These are phyloP conservation scores for Callyntrura guangdongensis DNA, from an alignment of 2,888 invertebrate genomes.

Conservation along the genomic window DNA sequence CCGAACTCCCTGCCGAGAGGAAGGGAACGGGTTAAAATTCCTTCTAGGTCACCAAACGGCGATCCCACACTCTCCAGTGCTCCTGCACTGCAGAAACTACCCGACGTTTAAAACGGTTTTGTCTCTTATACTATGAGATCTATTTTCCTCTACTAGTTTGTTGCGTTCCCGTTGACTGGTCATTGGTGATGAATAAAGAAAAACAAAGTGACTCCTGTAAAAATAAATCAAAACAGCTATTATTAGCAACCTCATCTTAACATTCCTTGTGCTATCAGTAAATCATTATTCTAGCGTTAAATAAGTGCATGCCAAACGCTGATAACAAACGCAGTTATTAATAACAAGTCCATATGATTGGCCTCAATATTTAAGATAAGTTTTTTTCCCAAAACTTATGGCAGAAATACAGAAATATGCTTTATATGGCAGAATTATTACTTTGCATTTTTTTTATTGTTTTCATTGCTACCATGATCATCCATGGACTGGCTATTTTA, in stretches of 20 bases:
- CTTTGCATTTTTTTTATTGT: too few relatives aligned
- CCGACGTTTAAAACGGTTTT: conserved; percentile 45
- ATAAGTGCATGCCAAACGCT: too few relatives aligned
- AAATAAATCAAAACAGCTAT: conserved; percentile 5
- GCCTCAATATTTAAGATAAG: too few relatives aligned
- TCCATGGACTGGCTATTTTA: too few relatives aligned
- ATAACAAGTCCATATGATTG: too few relatives aligned
- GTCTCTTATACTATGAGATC: conserved; percentile 35
- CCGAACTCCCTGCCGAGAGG: conserved; percentile 64
- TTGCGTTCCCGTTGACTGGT: conserved; percentile 73
- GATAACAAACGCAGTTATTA: too few relatives aligned
- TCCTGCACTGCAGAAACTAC: conserved; percentile 42
- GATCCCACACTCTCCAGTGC: background rate
- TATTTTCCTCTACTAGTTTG: conserved; percentile 51
- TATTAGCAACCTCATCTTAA: background rate
- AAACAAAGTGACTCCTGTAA: conserved; percentile 5
- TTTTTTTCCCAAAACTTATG: too few relatives aligned
- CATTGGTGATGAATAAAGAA: conserved; percentile 57
- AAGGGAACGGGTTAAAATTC: conserved; percentile 66
- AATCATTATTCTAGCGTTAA: background rate
- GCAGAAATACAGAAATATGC: too few relatives aligned
- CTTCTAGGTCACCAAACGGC: conserved; percentile 3
- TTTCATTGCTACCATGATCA: too few relatives aligned
- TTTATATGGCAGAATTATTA: too few relatives aligned
- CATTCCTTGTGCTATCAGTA: background rate